These are phyloP conservation scores for Stenolophus ochropezus DNA, from an alignment of 2,888 invertebrate genomes.

Conservation along the genomic window DNA sequence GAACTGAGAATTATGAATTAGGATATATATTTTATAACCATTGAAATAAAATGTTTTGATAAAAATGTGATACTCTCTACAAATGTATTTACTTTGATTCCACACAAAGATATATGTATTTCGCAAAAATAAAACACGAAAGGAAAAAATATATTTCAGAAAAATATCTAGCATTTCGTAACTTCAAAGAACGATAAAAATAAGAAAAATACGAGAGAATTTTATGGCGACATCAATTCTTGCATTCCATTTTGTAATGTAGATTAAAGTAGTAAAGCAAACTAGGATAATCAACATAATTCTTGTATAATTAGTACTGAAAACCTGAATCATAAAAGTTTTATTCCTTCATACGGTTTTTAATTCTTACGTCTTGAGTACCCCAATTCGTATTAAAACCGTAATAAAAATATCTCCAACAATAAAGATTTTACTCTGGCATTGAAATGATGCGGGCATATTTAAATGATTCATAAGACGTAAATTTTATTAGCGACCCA, in stretches of 20 bases:
- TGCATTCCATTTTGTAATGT: not conserved
- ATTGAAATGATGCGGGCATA: conserved; percentile 30
- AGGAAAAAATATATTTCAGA: not conserved
- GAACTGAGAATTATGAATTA: too few relatives aligned
- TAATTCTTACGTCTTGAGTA: not conserved
- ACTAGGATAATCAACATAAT: not conserved
- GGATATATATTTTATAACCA: too few relatives aligned
- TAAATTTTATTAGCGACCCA: conserved; percentile 27
- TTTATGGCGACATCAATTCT: not conserved
- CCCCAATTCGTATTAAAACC: not conserved
- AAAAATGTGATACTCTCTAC: too few relatives aligned
- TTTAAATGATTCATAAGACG: conserved; percentile 48
- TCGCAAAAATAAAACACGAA: not conserved
- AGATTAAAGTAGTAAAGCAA: not conserved
- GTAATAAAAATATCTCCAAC: conserved; percentile 4
- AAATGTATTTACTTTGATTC: not conserved
- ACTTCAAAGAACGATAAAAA: not conserved
- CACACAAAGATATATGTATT: not conserved
- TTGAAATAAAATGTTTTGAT: too few relatives aligned
- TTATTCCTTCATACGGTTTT: not conserved
- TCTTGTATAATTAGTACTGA: conserved; percentile 13
- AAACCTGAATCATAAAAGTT: not conserved
- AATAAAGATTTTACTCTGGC: conserved; percentile 16
- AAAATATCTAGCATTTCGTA: too few relatives aligned
- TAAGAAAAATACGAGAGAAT: not conserved